Conservation (phyloP, 2,888 invertebrate genomes). For the Chironomus riparius region DNA sequence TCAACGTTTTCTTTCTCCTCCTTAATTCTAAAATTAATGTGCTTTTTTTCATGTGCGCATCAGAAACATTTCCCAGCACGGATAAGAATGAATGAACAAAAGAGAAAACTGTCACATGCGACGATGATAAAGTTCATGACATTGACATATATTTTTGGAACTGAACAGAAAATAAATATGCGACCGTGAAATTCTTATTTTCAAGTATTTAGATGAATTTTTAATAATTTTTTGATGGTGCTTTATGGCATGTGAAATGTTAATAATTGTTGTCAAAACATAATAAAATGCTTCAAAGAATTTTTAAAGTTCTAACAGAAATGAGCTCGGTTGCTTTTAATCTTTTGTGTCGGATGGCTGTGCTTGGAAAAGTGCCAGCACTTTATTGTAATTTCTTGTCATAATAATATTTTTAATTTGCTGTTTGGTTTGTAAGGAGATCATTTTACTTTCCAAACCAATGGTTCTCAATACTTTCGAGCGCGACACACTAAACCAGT, state of each 20-base stretch:
- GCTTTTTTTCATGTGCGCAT: too few relatives aligned
- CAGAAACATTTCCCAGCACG: too few relatives aligned
- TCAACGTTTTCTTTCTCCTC: too few relatives aligned
- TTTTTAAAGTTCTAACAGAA: neutral
- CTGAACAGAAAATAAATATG: neutral
- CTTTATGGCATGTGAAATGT: neutral
- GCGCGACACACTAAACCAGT: too few relatives aligned
- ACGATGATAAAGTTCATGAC: neutral
- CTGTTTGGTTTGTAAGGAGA: too few relatives aligned
- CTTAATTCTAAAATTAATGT: too few relatives aligned
- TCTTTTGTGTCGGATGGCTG: neutral
- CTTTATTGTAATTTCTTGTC: neutral
- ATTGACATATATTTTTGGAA: slow-evolving; percentile 1
- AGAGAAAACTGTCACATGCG: too few relatives aligned
- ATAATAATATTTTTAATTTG: too few relatives aligned
- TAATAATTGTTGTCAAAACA: neutral
- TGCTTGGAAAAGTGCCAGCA: neutral
- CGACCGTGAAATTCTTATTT: neutral
- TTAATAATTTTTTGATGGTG: neutral
- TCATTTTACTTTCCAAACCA: too few relatives aligned
- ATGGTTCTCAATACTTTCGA: too few relatives aligned
- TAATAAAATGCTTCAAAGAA: neutral
- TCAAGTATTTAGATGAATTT: neutral
- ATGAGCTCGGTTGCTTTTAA: neutral
- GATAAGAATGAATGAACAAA: too few relatives aligned